Conservation (phyloP, 2,113 vertebrate species). For the Malaclemys terrapin region DNA sequence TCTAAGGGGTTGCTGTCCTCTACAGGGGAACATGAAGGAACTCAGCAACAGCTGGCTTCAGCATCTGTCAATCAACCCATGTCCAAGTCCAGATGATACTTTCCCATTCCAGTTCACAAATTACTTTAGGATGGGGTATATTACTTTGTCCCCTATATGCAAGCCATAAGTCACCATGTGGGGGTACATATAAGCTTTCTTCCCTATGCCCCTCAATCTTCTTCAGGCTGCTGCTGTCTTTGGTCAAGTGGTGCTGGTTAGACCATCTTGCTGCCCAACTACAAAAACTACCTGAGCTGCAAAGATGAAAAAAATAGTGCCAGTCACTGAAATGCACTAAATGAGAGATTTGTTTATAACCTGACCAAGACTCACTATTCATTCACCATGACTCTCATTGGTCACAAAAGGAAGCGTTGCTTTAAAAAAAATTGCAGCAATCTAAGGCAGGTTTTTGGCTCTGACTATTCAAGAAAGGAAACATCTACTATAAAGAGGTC, state of each 20-base stretch:
- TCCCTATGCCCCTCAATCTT: background rate
- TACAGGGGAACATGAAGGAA: background rate
- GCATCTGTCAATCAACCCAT: background rate
- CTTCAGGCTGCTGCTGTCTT: fast-evolving
- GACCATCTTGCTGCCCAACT: background rate
- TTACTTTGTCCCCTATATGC: background rate
- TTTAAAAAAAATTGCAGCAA: background rate
- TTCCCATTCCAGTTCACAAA: background rate
- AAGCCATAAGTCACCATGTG: background rate
- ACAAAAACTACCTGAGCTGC: background rate
- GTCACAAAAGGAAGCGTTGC: background rate
- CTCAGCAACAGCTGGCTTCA: background rate
- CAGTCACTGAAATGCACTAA: background rate
- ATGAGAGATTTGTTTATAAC: background rate
- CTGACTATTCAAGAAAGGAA: background rate
- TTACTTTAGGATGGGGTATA: background rate
- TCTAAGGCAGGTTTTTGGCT: background rate
- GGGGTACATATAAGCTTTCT: background rate
- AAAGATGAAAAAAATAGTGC: background rate
- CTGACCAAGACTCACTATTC: background rate
- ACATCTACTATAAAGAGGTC: background rate
- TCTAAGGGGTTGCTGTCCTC: background rate
- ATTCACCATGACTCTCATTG: background rate
- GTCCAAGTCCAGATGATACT: background rate
- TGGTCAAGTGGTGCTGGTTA: background rate